Percentiles rank a stretch among this genome's conserved stretches.
Evolutionary conservation across 2,113 vertebrate species (phyloP).

Genomic region (Pandion haliaetus): DNA sequence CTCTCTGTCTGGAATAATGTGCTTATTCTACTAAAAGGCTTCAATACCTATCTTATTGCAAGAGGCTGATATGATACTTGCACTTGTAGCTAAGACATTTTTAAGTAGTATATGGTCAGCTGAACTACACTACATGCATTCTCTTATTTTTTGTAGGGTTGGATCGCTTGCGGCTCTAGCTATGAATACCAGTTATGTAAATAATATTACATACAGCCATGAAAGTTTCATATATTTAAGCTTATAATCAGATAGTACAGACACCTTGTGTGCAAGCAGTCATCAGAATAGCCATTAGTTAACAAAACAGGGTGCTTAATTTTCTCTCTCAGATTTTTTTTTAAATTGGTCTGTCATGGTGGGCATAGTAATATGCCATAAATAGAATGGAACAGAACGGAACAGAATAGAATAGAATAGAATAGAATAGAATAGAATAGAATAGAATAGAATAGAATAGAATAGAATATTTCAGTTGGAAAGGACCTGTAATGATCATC

Average conservation of each 20-base stretch:
- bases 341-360: neutral
- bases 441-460: no score
- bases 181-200: neutral
- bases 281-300: neutral
- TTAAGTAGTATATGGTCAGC: neutral
- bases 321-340: neutral
- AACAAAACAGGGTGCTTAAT: neutral
- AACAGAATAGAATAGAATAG: neutral
- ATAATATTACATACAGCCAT: neutral
- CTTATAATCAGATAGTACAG: neutral
- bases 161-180: neutral
- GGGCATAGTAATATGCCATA: neutral
- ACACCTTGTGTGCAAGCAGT: neutral
- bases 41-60: neutral
- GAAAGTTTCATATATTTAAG: neutral
- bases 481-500: neutral
- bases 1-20: neutral
- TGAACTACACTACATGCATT: neutral
- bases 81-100: neutral
- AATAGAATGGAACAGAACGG: neutral
- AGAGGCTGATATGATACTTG: neutral
- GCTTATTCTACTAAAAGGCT: neutral
- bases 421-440: neutral
- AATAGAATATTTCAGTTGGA: neutral
- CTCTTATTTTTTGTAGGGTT: neutral